A percentile compares a stretch with the other conserved stretches of the same genome.
These are phyloP conservation scores for Xiphophorus couchianus DNA, from an alignment of 2,113 vertebrate genomes.

Conservation along the genomic window DNA sequence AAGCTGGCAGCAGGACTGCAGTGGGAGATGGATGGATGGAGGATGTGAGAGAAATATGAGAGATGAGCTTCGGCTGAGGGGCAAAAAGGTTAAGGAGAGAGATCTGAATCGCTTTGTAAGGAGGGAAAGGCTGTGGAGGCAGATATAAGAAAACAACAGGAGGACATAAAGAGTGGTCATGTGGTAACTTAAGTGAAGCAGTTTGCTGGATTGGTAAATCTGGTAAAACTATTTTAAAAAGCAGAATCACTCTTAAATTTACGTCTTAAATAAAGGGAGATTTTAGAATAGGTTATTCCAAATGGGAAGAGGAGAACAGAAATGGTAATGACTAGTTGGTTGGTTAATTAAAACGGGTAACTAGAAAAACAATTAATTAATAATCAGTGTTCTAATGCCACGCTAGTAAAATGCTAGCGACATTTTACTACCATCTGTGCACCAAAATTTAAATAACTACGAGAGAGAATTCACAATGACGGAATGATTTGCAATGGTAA, in stretches of 20 bases:
- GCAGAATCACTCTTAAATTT: background rate
- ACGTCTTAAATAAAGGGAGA: background rate
- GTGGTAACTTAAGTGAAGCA: slow-evolving; percentile 19
- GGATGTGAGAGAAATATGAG: slow-evolving; percentile 47
- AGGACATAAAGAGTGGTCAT: slow-evolving; percentile 18
- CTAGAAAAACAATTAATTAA: background rate
- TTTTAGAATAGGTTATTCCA: background rate
- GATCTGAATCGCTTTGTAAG: slow-evolving; percentile 8
- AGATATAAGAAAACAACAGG: background rate
- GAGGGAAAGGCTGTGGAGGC: slow-evolving; percentile 1
- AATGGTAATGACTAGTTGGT: background rate
- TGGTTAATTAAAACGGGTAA: background rate
- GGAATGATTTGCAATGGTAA: too few species aligned
- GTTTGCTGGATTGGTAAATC: slow-evolving; percentile 7
- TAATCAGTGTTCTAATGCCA: too few species aligned
- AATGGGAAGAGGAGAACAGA: background rate
- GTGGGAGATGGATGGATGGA: slow-evolving; percentile 26
- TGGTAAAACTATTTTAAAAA: slow-evolving; percentile 24
- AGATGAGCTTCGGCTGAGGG: slow-evolving; percentile 44
- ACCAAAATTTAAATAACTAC: too few species aligned
- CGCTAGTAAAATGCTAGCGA: too few species aligned
- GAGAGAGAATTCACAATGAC: too few species aligned
- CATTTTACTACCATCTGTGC: too few species aligned
- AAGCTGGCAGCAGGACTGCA: slow-evolving; percentile 53
- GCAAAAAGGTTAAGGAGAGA: slow-evolving; percentile 35